Evolutionary conservation across 2,888 invertebrate species (phyloP).

Genomic region (Pollenia griseotomentosa): DNA sequence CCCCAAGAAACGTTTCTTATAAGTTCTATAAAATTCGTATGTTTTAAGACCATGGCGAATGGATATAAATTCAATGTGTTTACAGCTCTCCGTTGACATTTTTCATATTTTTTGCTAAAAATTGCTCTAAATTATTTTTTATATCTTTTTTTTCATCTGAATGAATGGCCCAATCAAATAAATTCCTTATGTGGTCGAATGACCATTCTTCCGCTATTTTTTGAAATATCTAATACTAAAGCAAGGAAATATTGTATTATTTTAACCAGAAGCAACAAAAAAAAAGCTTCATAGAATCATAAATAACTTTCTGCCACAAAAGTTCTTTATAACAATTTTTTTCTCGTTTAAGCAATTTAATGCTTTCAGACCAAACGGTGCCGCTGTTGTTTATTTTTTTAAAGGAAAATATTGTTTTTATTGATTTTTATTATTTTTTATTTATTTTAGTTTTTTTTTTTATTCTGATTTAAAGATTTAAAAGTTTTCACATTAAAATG

Average conservation of each 20-base stretch:
- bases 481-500: slow-evolving; percentile 6
- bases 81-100: slow-evolving; percentile 5
- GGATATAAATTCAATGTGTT: too few relatives aligned
- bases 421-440: slow-evolving; percentile 5
- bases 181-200: slow-evolving; percentile 19
- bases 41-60: too few relatives aligned
- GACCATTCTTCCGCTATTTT: neutral
- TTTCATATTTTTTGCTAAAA: neutral
- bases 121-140: neutral
- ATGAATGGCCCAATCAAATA: slow-evolving; percentile 27
- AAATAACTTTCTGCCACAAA: slow-evolving; percentile 54
- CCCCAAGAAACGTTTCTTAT: too few relatives aligned
- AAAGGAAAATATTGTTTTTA: slow-evolving; percentile 39
- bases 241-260: neutral
- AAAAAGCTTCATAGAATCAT: slow-evolving; percentile 19
- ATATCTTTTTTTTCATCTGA: neutral
- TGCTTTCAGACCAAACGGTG: slow-evolving; percentile 64
- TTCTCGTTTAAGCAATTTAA: neutral
- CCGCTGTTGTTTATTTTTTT: slow-evolving; percentile 42
- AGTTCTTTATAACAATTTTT: slow-evolving; percentile 14
- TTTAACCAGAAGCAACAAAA: neutral
- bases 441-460: slow-evolving; percentile 20
- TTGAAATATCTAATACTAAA: neutral
- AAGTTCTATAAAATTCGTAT: too few relatives aligned
- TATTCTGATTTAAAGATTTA: slow-evolving; percentile 1